A percentile compares a stretch with the other conserved stretches of the same genome.
These are phyloP conservation scores for Recurvirostra avosetta DNA, from an alignment of 2,113 vertebrate genomes.

Conservation along the genomic window DNA sequence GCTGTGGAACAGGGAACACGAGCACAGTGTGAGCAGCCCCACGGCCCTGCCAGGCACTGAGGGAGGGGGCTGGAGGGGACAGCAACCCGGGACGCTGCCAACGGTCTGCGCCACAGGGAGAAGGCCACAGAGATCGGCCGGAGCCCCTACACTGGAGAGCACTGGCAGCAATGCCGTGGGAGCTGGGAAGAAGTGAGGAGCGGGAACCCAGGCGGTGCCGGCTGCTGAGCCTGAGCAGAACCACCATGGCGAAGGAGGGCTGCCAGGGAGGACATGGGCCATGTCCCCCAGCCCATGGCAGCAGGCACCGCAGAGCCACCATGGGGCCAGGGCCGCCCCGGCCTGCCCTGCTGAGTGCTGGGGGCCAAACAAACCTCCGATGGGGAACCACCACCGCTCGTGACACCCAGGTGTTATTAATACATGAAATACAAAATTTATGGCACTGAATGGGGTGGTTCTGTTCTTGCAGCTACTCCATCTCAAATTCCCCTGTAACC, in stretches of 20 bases:
- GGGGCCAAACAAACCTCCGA: background rate
- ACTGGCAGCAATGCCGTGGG: rapidly evolving
- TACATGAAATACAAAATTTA: no score
- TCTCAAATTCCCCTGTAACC: background rate
- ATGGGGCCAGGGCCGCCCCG: background rate
- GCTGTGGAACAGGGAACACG: background rate
- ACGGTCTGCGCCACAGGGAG: background rate
- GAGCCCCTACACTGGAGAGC: background rate
- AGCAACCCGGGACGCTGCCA: background rate
- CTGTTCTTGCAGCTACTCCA: background rate
- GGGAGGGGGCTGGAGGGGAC: background rate
- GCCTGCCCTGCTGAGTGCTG: no score
- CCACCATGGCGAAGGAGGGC: background rate
- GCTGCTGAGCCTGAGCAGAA: background rate
- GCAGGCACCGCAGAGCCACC: background rate
- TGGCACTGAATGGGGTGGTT: background rate
- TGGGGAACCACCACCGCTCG: background rate
- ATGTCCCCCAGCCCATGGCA: rapidly evolving
- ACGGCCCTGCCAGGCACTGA: no score
- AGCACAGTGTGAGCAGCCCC: no score
- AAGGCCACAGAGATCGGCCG: background rate
- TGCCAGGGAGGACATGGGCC: background rate
- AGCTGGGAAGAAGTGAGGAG: background rate
- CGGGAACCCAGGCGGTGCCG: rapidly evolving
- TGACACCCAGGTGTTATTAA: background rate